Percentiles rank a stretch among this genome's conserved stretches.
phyloP scores from a whole-genome alignment of 2,888 invertebrate genomes.

The Oligia strigilis region DNA sequence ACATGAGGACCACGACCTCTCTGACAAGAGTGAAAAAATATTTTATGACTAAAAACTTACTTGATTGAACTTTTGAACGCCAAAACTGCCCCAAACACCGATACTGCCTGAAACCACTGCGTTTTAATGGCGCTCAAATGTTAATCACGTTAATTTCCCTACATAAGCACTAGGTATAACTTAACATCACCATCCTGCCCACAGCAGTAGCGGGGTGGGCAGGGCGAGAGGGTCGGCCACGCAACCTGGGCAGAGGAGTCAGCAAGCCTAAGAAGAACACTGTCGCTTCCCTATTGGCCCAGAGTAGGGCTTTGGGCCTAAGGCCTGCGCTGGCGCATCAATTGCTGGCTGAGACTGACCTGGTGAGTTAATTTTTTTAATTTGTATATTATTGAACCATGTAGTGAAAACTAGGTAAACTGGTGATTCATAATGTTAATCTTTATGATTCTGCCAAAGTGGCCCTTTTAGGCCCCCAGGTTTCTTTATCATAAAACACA shows the following conservation, averaged over 20 bases:
- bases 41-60: neutral
- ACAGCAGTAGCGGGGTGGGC: constrained; percentile 86
- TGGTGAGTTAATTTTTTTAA: constrained; percentile 74
- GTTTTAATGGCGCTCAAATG: neutral
- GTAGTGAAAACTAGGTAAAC: no score
- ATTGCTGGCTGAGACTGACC: constrained; percentile 89
- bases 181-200: constrained; percentile 32
- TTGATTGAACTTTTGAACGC: neutral
- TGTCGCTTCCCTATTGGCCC: constrained; percentile 96
- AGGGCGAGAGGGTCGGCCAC: constrained; percentile 94
- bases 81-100: neutral
- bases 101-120: neutral
- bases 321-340: constrained; percentile 95
- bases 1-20: neutral
- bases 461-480: no score
- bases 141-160: constrained; percentile 10
- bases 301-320: constrained; percentile 95
- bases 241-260: constrained; percentile 96
- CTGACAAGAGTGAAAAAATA: neutral
- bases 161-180: constrained; percentile 27
- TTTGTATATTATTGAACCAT: no score
- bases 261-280: constrained; percentile 98
- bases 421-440: no score
- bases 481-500: no score
- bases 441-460: no score